A percentile compares a stretch with the other conserved stretches of the same genome.
Conservation (phyloP, 2,797 vertebrate species). For the Loriculus beryllinus region DNA sequence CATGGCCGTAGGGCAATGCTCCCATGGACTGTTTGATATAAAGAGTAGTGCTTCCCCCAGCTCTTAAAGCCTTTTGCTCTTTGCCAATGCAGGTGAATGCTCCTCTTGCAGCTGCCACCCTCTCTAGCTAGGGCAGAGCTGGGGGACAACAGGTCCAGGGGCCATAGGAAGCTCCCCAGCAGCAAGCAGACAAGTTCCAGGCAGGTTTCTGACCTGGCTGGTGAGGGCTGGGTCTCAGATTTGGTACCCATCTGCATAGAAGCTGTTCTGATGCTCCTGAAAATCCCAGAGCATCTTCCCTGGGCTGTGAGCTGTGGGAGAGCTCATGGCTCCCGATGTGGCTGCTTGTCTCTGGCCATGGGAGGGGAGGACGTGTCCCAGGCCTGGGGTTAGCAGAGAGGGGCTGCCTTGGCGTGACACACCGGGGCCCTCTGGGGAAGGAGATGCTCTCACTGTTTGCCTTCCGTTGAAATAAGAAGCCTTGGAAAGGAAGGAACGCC, state of each 20-base stretch:
- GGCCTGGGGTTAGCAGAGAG: not conserved
- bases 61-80: not conserved
- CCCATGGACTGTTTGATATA: not conserved
- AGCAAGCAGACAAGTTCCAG: not conserved
- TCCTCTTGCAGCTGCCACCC: not conserved
- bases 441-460: not conserved
- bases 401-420: not conserved
- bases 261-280: not conserved
- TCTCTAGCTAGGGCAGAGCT: not conserved
- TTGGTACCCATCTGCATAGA: not conserved
- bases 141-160: not conserved
- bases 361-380: not conserved
- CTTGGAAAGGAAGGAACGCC: not conserved
- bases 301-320: not conserved
- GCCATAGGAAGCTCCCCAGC: rapidly evolving
- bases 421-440: not conserved
- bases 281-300: not conserved
- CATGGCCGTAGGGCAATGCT: not conserved
- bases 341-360: not conserved
- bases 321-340: rapidly evolving
- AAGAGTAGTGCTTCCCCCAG: not conserved
- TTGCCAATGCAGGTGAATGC: not conserved
- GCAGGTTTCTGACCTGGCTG: not conserved
- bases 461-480: constrained; percentile 16
- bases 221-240: not conserved